Evolutionary conservation across 30 jellyfish, hydroid and myxozoan species (phyloP).

Genomic region (Hydractinia echinata): DNA sequence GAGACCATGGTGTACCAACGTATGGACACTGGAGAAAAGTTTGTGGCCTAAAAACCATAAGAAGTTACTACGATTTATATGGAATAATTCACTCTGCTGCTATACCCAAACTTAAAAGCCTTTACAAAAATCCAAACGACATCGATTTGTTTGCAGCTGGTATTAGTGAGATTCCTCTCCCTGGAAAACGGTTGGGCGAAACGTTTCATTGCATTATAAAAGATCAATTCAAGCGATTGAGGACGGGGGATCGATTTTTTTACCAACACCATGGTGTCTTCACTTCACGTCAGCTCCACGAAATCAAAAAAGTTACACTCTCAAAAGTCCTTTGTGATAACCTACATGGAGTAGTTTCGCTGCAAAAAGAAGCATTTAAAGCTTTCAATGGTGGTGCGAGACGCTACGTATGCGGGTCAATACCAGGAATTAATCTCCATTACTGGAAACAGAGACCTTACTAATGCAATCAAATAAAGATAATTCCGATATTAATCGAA

Average conservation of each 20-base stretch:
- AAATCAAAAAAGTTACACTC: constrained; percentile 15
- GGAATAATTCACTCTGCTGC: too few species aligned
- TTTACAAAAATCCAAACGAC: not conserved
- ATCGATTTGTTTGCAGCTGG: constrained; percentile 16
- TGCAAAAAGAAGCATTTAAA: constrained; percentile 55
- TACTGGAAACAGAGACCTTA: too few species aligned
- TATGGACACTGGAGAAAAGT: constrained; percentile 1
- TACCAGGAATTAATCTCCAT: too few species aligned
- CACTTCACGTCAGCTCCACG: not conserved
- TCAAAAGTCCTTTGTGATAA: constrained; percentile 65
- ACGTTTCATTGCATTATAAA: constrained; percentile 11
- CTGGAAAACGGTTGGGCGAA: not conserved
- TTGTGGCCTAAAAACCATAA: not conserved
- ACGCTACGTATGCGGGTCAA: too few species aligned
- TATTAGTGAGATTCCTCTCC: not conserved
- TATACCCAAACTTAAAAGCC: too few species aligned
- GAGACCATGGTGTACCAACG: constrained; percentile 45
- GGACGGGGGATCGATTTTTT: constrained; percentile 15
- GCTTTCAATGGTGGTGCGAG: constrained; percentile 5
- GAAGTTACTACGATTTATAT: not conserved
- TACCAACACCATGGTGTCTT: constrained; percentile 6
- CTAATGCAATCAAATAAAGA: too few species aligned
- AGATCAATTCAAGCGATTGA: not conserved
- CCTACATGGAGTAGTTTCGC: constrained; percentile 59
- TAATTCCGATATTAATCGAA: too few species aligned